phyloP scores from a whole-genome alignment of 2,888 invertebrate species.

The Hypsopygia costalis region DNA sequence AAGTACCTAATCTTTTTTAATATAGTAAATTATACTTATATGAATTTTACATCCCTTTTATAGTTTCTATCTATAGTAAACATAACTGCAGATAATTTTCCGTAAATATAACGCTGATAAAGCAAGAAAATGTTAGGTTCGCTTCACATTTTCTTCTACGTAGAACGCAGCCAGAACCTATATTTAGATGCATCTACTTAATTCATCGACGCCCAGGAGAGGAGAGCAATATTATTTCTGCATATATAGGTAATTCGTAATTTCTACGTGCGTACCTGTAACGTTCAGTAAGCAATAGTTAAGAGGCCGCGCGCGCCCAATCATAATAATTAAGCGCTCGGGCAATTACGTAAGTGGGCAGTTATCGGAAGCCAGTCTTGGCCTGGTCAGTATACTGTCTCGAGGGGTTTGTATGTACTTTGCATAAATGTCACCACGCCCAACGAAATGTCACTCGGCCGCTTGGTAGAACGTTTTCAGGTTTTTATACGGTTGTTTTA shows the following conservation, averaged over 20 bases:
- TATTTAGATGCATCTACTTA: background rate
- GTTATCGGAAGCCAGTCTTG: conserved; percentile 27
- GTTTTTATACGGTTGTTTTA: background rate
- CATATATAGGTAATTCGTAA: background rate
- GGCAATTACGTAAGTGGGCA: conserved; percentile 58
- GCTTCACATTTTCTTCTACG: background rate
- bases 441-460: background rate
- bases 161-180: background rate
- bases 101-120: no score
- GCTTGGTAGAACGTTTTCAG: background rate
- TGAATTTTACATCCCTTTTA: no score
- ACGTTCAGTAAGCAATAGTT: background rate
- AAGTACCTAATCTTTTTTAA: no score
- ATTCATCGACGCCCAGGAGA: background rate
- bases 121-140: no score
- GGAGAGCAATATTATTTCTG: background rate
- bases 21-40: no score
- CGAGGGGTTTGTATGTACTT: background rate
- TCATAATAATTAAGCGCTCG: conserved; percentile 52
- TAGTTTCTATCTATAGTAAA: no score
- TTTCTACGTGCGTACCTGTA: background rate
- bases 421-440: background rate
- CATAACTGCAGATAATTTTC: no score
- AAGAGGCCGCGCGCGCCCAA: conserved; percentile 22
- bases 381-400: background rate